phyloP scores from a whole-genome alignment of 2,113 vertebrate genomes.

The Apteryx mantelli region DNA sequence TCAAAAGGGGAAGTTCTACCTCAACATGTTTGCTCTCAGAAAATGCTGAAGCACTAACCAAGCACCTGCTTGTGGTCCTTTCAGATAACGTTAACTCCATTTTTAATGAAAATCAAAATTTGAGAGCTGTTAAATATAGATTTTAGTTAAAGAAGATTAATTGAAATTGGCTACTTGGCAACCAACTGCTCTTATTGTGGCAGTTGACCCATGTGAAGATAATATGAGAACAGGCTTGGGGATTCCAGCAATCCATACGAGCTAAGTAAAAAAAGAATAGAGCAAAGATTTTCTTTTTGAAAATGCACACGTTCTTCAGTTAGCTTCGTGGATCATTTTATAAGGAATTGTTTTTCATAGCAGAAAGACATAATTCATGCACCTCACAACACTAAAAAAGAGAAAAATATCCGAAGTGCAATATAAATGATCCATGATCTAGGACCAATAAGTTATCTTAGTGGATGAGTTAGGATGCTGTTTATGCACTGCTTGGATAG shows the following conservation, averaged over 20 bases:
- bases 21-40: background rate
- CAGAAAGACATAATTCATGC: background rate
- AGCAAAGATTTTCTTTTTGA: background rate
- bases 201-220: background rate
- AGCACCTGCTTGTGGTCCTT: background rate
- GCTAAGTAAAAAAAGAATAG: background rate
- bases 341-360: background rate
- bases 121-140: background rate
- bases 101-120: background rate
- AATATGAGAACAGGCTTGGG: background rate
- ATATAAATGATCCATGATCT: background rate
- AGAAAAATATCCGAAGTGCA: background rate
- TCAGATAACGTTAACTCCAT: background rate
- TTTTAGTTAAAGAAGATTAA: background rate
- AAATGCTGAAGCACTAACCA: background rate
- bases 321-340: background rate
- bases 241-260: background rate
- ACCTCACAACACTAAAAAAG: background rate
- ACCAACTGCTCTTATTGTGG: background rate
- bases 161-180: background rate
- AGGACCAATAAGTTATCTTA: background rate
- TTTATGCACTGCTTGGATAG: background rate
- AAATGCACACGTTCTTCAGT: background rate
- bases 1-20: background rate
- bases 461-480: background rate